Conservation (phyloP, 2,797 vertebrate species). For the Cirrhinus mrigala region DNA sequence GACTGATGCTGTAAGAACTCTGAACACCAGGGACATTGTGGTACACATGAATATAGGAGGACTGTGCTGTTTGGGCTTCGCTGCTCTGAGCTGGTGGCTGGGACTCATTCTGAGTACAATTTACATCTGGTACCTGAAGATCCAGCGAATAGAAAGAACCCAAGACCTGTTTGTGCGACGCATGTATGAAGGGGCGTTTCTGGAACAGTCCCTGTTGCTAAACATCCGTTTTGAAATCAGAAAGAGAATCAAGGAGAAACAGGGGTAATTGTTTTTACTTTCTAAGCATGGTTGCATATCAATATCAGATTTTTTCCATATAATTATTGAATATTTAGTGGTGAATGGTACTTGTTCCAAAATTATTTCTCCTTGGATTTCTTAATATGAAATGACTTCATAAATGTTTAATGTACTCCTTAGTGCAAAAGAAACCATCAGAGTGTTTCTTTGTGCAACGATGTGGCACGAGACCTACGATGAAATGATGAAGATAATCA, state of each 20-base stretch:
- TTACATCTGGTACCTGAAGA: conserved; percentile 66
- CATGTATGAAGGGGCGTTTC: conserved; percentile 72
- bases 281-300: neutral
- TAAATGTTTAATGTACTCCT: neutral
- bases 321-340: neutral
- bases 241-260: conserved; percentile 17
- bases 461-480: conserved; percentile 78
- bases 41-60: conserved; percentile 19
- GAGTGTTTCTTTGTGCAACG: conserved; percentile 71
- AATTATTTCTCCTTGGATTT: neutral
- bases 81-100: conserved; percentile 66
- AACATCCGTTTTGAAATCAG: conserved; percentile 67
- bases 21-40: conserved; percentile 66
- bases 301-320: neutral
- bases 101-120: conserved; percentile 70
- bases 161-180: conserved; percentile 70
- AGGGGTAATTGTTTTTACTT: conserved; percentile 46
- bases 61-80: conserved; percentile 62
- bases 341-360: neutral
- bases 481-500: conserved; percentile 76
- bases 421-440: conserved; percentile 40
- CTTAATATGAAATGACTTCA: neutral
- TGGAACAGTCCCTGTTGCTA: conserved; percentile 76
- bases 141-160: conserved; percentile 73
- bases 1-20: conserved; percentile 64